These are phyloP conservation scores for Sebastes jordani DNA, from an alignment of 2,797 vertebrate species.

Conservation along the genomic window DNA sequence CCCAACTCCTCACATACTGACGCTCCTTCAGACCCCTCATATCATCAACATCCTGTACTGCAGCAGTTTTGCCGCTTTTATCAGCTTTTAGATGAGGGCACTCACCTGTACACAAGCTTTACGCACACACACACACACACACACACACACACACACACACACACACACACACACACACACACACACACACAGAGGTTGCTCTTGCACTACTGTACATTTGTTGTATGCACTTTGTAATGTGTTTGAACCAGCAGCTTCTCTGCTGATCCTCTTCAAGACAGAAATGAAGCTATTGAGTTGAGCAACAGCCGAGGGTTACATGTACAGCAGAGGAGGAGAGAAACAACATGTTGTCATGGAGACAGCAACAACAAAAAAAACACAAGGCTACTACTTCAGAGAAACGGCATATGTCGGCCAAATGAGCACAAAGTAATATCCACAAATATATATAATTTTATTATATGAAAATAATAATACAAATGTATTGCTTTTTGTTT, in stretches of 20 bases:
- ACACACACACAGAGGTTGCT: not conserved
- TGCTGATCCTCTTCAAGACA: slow-evolving; percentile 15
- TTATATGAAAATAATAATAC: not conserved
- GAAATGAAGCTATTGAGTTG: slow-evolving; percentile 21
- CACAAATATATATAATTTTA: not conserved
- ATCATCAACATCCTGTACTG: slow-evolving; percentile 16
- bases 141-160: no score
- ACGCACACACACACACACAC: slow-evolving; percentile 12
- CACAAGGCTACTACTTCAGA: not conserved
- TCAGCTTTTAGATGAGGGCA: slow-evolving; percentile 16
- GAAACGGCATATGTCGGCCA: not conserved
- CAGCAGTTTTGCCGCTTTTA: slow-evolving; percentile 22
- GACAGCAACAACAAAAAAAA: not conserved
- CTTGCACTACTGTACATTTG: not conserved
- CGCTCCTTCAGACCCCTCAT: not conserved
- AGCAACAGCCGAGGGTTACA: not conserved
- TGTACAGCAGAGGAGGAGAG: not conserved
- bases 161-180: slow-evolving; percentile 15
- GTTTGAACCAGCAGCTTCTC: slow-evolving; percentile 3
- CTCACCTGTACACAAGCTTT: not conserved
- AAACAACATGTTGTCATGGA: not conserved
- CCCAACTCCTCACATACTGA: no score
- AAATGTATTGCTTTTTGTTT: not conserved
- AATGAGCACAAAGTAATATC: not conserved
- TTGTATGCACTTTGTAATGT: slow-evolving; percentile 9